A percentile compares a stretch with the other conserved stretches of the same genome.
Evolutionary conservation across 2,113 vertebrate species (phyloP).

Genomic region (Erythrocercus mccallii): DNA sequence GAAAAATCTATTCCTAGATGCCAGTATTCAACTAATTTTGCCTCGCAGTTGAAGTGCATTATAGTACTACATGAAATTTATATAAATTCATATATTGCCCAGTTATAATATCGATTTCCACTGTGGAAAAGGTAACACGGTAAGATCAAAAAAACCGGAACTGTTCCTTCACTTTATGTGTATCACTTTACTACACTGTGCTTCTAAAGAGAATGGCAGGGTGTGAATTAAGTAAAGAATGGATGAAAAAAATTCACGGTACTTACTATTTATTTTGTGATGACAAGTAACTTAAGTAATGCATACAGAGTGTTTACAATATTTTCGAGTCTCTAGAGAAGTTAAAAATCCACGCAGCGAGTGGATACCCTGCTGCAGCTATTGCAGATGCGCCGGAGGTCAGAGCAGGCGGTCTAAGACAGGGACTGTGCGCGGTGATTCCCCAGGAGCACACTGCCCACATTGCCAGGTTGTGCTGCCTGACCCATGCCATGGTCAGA

Average conservation of each 20-base stretch:
- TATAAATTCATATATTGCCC: background rate
- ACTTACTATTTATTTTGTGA: background rate
- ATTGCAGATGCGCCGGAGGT: accelerated
- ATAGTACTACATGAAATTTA: background rate
- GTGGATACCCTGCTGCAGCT: background rate
- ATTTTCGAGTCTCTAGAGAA: background rate
- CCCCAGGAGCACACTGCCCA: background rate
- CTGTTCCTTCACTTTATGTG: background rate
- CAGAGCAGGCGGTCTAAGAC: accelerated
- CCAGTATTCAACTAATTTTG: background rate
- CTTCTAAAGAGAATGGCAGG: background rate
- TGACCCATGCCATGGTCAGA: background rate
- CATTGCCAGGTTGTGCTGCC: background rate
- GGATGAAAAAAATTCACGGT: background rate
- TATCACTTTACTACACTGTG: background rate
- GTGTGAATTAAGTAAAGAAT: background rate
- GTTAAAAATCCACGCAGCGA: background rate
- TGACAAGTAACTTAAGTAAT: background rate
- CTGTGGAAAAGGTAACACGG: background rate
- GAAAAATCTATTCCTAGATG: background rate
- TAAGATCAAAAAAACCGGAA: background rate
- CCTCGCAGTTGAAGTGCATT: background rate
- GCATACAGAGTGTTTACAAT: background rate
- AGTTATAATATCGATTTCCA: background rate
- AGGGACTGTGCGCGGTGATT: background rate